Conservation (phyloP, 2,797 vertebrate genomes). For the Tauraco hartlaubi region DNA sequence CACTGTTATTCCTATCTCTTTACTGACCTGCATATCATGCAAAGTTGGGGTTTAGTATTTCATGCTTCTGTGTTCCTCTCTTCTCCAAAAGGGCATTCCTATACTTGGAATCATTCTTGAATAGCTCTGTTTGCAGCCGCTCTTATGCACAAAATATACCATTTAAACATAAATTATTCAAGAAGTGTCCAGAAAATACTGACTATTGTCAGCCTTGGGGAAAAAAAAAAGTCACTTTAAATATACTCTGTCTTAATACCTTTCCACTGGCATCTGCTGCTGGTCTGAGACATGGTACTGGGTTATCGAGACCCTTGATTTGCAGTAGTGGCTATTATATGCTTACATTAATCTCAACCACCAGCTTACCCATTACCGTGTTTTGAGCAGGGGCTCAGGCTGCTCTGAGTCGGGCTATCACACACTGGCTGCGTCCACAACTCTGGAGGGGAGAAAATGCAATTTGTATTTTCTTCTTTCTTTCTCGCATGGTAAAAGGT, state of each 20-base stretch:
- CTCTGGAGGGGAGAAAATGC: not conserved
- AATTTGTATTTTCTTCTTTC: not conserved
- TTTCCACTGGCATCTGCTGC: not conserved
- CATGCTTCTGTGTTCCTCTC: not conserved
- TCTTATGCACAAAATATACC: not conserved
- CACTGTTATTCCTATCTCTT: not conserved
- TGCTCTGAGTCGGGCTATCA: not conserved
- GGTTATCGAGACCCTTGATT: not conserved
- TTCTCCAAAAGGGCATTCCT: not conserved
- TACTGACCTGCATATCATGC: not conserved
- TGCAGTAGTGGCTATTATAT: not conserved
- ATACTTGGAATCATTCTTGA: not conserved
- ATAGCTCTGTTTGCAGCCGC: not conserved
- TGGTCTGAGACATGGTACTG: not conserved
- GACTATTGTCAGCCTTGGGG: not conserved
- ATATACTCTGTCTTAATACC: not conserved
- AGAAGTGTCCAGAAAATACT: constrained; percentile 24
- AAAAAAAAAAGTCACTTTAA: not conserved
- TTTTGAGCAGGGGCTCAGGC: not conserved
- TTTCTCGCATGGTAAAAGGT: not conserved
- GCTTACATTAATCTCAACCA: not conserved
- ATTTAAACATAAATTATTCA: constrained; percentile 35
- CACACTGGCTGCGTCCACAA: not conserved
- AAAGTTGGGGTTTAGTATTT: not conserved
- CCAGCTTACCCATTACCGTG: not conserved